A percentile compares a stretch with the other conserved stretches of the same genome.
These are phyloP conservation scores for Mionectes macconnelli DNA, from an alignment of 2,113 vertebrate species.

Conservation along the genomic window DNA sequence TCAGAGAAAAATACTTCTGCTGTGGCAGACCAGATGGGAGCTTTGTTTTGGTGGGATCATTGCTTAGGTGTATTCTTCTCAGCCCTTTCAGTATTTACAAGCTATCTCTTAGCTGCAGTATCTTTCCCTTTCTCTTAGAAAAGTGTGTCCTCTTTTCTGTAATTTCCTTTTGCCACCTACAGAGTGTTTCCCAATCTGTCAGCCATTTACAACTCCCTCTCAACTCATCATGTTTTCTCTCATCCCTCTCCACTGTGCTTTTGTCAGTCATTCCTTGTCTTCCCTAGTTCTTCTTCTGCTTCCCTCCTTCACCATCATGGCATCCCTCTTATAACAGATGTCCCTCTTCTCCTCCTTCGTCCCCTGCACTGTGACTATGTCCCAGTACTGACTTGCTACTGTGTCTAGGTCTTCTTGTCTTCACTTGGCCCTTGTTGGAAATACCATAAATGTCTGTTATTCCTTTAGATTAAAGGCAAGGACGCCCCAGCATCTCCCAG, in stretches of 20 bases:
- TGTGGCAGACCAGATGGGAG: background rate
- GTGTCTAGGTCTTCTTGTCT: background rate
- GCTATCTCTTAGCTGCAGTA: background rate
- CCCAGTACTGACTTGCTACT: background rate
- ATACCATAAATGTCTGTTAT: background rate
- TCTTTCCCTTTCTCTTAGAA: background rate
- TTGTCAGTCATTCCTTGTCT: slow-evolving; percentile 34
- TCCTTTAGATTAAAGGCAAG: background rate
- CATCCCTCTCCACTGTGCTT: slow-evolving; percentile 27
- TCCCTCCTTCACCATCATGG: background rate
- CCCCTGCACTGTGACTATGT: background rate
- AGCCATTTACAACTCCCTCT: slow-evolving; percentile 36
- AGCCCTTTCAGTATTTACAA: background rate
- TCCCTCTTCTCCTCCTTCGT: background rate
- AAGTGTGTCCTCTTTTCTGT: slow-evolving; percentile 10
- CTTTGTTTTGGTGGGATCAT: background rate
- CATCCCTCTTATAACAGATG: background rate
- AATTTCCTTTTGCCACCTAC: slow-evolving; percentile 44
- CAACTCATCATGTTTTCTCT: slow-evolving; percentile 10
- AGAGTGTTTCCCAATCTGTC: slow-evolving; percentile 13
- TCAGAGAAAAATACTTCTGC: background rate
- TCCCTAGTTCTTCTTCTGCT: background rate
- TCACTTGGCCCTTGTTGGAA: background rate
- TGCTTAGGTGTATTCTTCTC: background rate
- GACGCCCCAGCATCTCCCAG: background rate